Evolutionary conservation across 2,797 vertebrate genomes (phyloP).

Genomic region (Micrastur ruficollis): DNA sequence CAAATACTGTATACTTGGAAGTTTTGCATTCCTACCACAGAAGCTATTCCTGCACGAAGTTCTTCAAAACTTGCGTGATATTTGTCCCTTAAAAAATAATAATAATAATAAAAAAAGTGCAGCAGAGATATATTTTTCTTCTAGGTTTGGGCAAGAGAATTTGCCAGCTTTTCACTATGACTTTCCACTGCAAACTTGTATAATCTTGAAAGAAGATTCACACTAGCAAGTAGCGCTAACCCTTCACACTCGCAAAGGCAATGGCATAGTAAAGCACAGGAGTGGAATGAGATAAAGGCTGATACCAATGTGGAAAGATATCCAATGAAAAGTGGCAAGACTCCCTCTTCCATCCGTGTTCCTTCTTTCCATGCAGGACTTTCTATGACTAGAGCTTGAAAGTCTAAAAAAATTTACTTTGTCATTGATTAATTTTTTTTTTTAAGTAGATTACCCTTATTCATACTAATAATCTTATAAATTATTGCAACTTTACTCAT

Average conservation of each 20-base stretch:
- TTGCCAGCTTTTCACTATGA: not conserved
- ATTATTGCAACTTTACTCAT: not conserved
- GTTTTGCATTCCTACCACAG: not conserved
- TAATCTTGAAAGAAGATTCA: not conserved
- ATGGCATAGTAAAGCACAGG: not conserved
- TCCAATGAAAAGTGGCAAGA: not conserved
- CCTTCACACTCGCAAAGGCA: not conserved
- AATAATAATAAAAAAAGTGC: not conserved
- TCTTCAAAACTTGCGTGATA: not conserved
- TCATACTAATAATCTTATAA: not conserved
- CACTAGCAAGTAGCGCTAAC: not conserved
- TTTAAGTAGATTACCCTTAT: not conserved
- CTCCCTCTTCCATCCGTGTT: not conserved
- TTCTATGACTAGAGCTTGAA: not conserved
- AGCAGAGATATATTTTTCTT: not conserved
- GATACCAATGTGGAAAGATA: not conserved
- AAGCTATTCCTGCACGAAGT: not conserved
- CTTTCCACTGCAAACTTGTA: not conserved
- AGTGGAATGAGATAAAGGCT: not conserved
- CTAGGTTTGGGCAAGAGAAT: not conserved
- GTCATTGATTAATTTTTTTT: not conserved
- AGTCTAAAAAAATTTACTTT: not conserved
- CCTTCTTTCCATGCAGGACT: not conserved
- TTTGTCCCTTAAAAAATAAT: not conserved
- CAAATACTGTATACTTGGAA: not conserved